Conservation (phyloP, 1,140 invertebrate species). For the Ceratina calcarata region DNA sequence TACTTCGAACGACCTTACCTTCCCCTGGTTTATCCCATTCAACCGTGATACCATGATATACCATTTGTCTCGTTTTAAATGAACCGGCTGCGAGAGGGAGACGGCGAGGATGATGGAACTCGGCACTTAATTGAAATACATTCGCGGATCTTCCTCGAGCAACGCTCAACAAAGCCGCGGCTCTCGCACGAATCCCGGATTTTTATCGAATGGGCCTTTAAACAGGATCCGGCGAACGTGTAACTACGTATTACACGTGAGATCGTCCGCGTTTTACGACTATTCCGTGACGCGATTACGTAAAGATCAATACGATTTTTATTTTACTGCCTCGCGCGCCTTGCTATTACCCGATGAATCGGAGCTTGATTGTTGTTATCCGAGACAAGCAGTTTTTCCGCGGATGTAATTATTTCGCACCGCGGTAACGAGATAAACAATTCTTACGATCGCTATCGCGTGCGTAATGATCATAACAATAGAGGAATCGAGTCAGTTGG, state of each 20-base stretch:
- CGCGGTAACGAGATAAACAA: background rate
- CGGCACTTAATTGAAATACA: conserved; percentile 37
- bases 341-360: background rate
- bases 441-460: background rate
- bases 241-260: background rate
- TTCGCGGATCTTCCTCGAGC: conserved; percentile 23
- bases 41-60: conserved; percentile 40
- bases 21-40: conserved; percentile 56
- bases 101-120: conserved; percentile 5
- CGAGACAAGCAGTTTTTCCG: background rate
- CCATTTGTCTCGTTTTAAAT: conserved; percentile 46
- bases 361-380: background rate
- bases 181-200: background rate
- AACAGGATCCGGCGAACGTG: background rate
- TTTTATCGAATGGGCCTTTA: conserved; percentile 15
- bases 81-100: no score
- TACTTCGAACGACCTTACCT: conserved; percentile 56
- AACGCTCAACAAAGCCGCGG: conserved; percentile 11
- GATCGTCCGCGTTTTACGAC: conserved; percentile 15
- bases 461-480: background rate
- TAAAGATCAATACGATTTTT: conserved; percentile 31
- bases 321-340: no score
- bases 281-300: conserved; percentile 5
- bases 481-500: no score
- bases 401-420: conserved; percentile 7